Conservation (phyloP, 2,113 vertebrate genomes). For the Strix uralensis region DNA sequence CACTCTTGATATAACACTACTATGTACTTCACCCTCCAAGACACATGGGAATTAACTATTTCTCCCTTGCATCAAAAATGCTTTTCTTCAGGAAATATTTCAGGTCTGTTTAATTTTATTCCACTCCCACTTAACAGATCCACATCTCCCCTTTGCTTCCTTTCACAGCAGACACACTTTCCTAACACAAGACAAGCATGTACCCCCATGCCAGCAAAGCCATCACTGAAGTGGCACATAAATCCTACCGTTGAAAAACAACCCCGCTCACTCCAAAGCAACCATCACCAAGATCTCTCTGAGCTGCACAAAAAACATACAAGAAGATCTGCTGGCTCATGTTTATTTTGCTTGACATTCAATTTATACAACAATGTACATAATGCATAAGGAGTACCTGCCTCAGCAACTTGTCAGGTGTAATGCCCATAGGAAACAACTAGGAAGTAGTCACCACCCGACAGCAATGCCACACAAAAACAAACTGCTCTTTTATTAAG, state of each 20-base stretch:
- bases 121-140: background rate
- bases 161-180: background rate
- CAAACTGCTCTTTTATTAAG: background rate
- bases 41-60: background rate
- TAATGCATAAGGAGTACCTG: background rate
- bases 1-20: background rate
- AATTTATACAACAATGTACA: background rate
- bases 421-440: background rate
- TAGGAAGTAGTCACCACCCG: background rate
- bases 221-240: no score
- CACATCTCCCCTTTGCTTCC: background rate
- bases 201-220: background rate
- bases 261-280: background rate
- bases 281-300: background rate
- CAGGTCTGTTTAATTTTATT: background rate
- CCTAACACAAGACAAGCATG: background rate
- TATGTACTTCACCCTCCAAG: background rate
- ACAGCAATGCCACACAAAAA: background rate
- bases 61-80: background rate
- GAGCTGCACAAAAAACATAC: background rate
- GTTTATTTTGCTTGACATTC: background rate
- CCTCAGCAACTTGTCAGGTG: background rate
- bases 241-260: background rate
- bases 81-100: background rate
- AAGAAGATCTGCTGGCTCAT: background rate